Conservation (phyloP, 2,888 invertebrate genomes). For the Deilephila elpenor region DNA sequence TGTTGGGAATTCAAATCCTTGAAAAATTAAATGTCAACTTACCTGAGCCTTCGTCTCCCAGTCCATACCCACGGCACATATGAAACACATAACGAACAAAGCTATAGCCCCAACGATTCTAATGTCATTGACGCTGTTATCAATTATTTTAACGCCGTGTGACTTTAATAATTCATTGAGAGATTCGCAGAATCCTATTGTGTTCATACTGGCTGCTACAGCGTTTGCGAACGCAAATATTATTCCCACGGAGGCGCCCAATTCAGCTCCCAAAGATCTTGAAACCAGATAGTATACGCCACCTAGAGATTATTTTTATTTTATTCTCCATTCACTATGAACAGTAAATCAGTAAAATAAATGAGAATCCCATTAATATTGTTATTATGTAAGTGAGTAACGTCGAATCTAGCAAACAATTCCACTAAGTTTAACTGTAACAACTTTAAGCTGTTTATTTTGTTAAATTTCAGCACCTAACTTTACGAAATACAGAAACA, state of each 20-base stretch:
- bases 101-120: constrained; percentile 92
- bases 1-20: no score
- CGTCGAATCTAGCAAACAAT: no score
- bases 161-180: constrained; percentile 89
- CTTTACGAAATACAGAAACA: no score
- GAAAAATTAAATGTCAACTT: constrained; percentile 21
- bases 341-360: neutral
- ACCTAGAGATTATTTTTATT: constrained; percentile 73
- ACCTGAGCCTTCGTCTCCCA: constrained; percentile 96
- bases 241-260: constrained; percentile 97
- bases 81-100: constrained; percentile 90
- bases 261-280: constrained; percentile 96
- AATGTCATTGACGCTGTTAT: constrained; percentile 89
- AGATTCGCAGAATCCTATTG: constrained; percentile 98
- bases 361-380: no score
- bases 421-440: no score
- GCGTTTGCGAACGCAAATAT: constrained; percentile 98
- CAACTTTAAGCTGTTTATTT: no score
- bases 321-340: neutral
- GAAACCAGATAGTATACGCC: constrained; percentile 99
- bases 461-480: no score
- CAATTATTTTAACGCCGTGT: constrained; percentile 88
- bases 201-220: constrained; percentile 97
- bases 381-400: no score
- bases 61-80: constrained; percentile 97